phyloP scores from a whole-genome alignment of 2,888 invertebrate species.

The Arctia plantaginis region DNA sequence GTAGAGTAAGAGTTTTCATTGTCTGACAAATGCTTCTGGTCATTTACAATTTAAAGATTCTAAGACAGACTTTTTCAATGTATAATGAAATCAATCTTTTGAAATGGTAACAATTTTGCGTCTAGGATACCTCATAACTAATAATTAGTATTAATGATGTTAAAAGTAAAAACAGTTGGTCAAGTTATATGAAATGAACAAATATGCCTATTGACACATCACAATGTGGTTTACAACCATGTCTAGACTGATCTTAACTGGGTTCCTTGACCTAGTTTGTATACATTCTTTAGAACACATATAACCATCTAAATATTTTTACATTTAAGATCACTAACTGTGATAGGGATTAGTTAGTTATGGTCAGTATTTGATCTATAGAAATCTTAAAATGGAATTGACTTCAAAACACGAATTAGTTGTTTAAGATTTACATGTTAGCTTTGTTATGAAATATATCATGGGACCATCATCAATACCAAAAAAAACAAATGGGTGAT shows the following conservation, averaged over 20 bases:
- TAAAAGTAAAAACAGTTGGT: background rate
- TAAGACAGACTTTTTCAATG: background rate
- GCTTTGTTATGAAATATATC: slow-evolving; percentile 30
- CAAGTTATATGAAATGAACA: background rate
- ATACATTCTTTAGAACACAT: background rate
- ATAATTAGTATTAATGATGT: background rate
- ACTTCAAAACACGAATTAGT: slow-evolving; percentile 38
- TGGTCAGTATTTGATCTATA: slow-evolving; percentile 33
- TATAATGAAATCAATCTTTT: background rate
- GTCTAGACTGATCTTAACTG: background rate
- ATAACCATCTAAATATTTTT: background rate
- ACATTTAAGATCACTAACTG: background rate
- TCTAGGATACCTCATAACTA: background rate
- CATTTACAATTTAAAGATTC: background rate
- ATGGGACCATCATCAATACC: slow-evolving; percentile 44
- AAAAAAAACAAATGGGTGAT: slow-evolving; percentile 33
- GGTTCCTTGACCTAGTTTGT: background rate
- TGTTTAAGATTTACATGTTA: slow-evolving; percentile 22
- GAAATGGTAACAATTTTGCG: background rate
- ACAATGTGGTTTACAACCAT: background rate
- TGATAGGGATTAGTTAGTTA: slow-evolving; percentile 15
- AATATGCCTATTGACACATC: background rate
- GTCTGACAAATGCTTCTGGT: background rate
- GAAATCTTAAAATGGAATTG: slow-evolving; percentile 44
- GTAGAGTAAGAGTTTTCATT: background rate